Conservation (phyloP, 2,888 invertebrate genomes). For the Protonemura montana region DNA sequence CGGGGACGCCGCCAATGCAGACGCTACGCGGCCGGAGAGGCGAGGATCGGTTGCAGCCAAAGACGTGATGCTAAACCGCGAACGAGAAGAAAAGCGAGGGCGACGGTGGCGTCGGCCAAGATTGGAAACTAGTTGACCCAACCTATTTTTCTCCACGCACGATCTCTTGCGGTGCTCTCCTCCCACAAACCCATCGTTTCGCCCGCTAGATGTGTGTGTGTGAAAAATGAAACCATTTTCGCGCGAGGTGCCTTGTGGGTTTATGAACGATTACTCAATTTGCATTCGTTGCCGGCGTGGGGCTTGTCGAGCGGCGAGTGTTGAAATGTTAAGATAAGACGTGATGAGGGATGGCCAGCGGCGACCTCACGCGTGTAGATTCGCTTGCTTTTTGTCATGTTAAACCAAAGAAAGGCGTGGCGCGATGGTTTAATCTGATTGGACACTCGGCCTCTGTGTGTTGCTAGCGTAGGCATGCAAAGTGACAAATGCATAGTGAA, state of each 20-base stretch:
- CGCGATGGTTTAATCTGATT: no score
- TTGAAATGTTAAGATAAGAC: conserved; percentile 22
- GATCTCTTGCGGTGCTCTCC: neutral
- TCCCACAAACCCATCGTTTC: no score
- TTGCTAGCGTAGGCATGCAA: no score
- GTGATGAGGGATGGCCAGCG: conserved; percentile 34
- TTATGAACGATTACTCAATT: conserved; percentile 37
- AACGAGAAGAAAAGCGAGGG: neutral
- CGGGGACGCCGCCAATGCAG: neutral
- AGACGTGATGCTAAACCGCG: neutral
- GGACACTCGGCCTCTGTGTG: no score
- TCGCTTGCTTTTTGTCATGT: neutral
- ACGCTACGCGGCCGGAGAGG: neutral
- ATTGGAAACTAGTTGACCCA: conserved; percentile 36
- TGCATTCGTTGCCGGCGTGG: conserved; percentile 22
- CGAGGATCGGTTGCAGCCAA: neutral
- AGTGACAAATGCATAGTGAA: no score
- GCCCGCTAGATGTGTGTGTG: neutral
- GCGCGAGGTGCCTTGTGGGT: neutral
- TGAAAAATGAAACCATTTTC: conserved; percentile 14
- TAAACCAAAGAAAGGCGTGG: no score
- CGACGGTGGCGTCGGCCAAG: neutral
- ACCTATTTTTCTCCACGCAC: neutral
- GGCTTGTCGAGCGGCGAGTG: neutral
- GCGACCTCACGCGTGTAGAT: neutral